Base-by-base conservation (phyloP, 2,797 vertebrate genomes). In the Leptodactylus fallax region DNA sequence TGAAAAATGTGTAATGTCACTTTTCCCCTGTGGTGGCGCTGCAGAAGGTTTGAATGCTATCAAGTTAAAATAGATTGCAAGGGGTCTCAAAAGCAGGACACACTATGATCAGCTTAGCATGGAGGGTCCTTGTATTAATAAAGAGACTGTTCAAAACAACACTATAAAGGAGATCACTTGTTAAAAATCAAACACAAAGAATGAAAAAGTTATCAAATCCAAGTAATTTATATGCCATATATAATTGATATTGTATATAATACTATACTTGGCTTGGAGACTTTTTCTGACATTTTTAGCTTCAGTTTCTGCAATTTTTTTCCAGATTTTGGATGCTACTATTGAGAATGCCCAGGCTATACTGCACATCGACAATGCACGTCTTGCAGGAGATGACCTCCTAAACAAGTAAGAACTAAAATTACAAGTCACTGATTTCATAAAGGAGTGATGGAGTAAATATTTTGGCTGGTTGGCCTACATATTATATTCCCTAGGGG, bases 321-420 rank as follows among this genome's bases (percentile, higher is more conserved):
- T 93, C 51, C 14, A 96, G 95, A 95, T 95, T 90, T 91, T 91
- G 0, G 91, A 90, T 55, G 93, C 93, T 87, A 94, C 93, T 63
- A 91, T 93, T 0, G 91, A 94, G 55, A 96, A 95, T 0, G 86
- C 93, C 1, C 94, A 85, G 91, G 79, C 93, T 1, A 71, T 95
- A 85, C 87, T 96, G 91, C 94, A 95, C 91, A 94, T 95, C 0
- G 95, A 95, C 90, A 96, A 96, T 8, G 95, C 95, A 85, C 94
- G 94, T 72, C 92, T 96, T 91, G 95, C 95, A 80, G 95, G 94
- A 0, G 95, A 96, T 0, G 95, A 96, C 91, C 95, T 96, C 90
- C 94, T 91, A 81, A 95, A 92, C 90, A 96, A 96, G 95, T 96
- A 89, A 93, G 95, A 87, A 2, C 14, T 7, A 79, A 36, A 36